Conservation (phyloP, 2,888 invertebrate genomes). For the Hyalella azteca region DNA sequence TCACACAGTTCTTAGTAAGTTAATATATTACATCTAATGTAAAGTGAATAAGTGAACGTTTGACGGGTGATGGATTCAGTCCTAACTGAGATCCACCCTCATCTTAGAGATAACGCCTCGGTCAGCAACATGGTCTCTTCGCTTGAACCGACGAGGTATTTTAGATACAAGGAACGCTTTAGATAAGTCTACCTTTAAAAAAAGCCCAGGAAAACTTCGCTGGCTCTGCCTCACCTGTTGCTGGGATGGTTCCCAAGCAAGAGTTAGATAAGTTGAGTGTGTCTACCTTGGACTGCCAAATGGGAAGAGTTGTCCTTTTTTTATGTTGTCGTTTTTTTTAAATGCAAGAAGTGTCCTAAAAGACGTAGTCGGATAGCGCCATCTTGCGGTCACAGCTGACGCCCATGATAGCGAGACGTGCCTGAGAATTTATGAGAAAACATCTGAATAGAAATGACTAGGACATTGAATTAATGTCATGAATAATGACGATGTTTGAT, state of each 20-base stretch:
- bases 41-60: no score
- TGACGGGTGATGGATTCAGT: no score
- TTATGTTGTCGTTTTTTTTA: no score
- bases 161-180: conserved; percentile 6
- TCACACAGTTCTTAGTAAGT: no score
- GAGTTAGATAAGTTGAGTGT: conserved; percentile 9
- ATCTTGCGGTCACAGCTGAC: not conserved
- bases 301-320: no score
- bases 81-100: conserved; percentile 5
- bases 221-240: not conserved
- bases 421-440: not conserved
- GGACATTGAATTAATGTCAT: not conserved
- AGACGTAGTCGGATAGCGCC: not conserved
- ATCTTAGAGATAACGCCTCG: conserved; percentile 5
- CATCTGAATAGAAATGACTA: not conserved
- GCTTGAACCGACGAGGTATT: not conserved
- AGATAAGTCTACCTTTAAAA: no score
- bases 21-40: no score
- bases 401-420: not conserved
- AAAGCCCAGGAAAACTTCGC: not conserved
- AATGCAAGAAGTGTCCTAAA: not conserved
- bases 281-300: not conserved
- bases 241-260: not conserved
- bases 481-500: no score
- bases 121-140: not conserved